Base-by-base conservation (phyloP, 2,797 vertebrate genomes). In the Hypotaenidia philippensis region DNA sequence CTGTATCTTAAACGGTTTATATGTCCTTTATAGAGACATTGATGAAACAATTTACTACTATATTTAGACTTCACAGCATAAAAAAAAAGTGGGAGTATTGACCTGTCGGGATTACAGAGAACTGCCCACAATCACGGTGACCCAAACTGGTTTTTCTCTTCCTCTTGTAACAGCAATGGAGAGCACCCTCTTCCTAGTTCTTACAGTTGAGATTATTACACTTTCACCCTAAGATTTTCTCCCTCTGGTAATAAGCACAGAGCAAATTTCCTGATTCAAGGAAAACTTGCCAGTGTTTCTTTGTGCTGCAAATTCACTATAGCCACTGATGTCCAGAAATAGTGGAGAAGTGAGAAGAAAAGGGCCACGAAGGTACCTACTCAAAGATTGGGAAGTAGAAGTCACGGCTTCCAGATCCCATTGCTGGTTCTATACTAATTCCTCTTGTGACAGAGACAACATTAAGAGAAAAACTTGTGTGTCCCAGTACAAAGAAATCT, bases 41-140 rank as follows among this genome's bases (percentile, higher is more conserved):
- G 10, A 65, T 69, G 66, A n/a, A 56, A 45, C 2, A n/a, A 69
- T 63, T 88, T 72, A 40, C 31, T 65, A 17, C 7, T 25, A 4
- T 5, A 36, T 70, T 75, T 68, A 27, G 27, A 44, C 34, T 72
- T 56, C 10, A 63, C 32, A 79, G 19, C 26, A 65, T 7, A 70
- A 80, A 77, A 34, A 34, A 34, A 57, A 60, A 57, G 2, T 10
- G 29, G 40, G 14, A 78, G 11, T 5, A 32, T 2, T 18, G 18
- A 63, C 7, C 29, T 44, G 22, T 7, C n/a, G 0, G 3, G 83
- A 77, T 53, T 22, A 52, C 0, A 4, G 7, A 74, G 41, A 86
- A n/a, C 11, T 36, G 20, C 3, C 27, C 11, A 2, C 40, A 68
- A 50, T 21, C 29, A 45, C 0, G 1, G 26, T 31, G 15, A 23